Percentiles rank a stretch among this genome's conserved stretches.
phyloP scores from a whole-genome alignment of 1,140 invertebrate genomes.

The Bombyx mandarina region DNA sequence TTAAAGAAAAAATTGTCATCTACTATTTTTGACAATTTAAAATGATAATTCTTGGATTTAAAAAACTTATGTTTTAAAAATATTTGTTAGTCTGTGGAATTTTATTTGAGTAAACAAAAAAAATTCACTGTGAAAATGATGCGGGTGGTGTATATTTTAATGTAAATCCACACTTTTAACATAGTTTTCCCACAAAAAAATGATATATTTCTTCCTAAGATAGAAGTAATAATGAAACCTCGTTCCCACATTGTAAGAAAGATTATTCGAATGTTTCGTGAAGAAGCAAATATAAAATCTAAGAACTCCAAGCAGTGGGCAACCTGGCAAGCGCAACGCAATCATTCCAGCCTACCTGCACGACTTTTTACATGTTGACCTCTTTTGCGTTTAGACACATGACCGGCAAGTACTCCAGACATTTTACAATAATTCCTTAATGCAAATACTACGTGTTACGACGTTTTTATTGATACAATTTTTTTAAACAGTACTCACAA shows the following conservation, averaged over 20 bases:
- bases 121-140: too few species aligned
- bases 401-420: slow-evolving; percentile 51
- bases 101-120: not conserved
- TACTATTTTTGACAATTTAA: too few species aligned
- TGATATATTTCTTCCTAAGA: too few species aligned
- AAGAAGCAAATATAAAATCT: slow-evolving; percentile 3
- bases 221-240: not conserved
- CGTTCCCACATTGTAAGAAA: not conserved
- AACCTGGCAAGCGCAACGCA: slow-evolving; percentile 37
- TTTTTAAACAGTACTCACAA: slow-evolving; percentile 36
- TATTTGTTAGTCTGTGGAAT: not conserved
- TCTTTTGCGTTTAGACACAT: slow-evolving; percentile 51
- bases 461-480: slow-evolving; percentile 31
- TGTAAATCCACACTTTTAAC: too few species aligned
- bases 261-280: not conserved
- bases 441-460: slow-evolving; percentile 18
- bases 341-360: slow-evolving; percentile 55
- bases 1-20: too few species aligned
- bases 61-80: not conserved
- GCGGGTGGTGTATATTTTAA: too few species aligned
- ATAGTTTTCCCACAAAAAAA: too few species aligned
- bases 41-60: too few species aligned
- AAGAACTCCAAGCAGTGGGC: slow-evolving; percentile 38
- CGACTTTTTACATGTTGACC: slow-evolving; percentile 42
- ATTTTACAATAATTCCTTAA: slow-evolving; percentile 32